These are phyloP conservation scores for Eumerus sabulonum DNA, from an alignment of 2,888 invertebrate genomes.

Conservation along the genomic window DNA sequence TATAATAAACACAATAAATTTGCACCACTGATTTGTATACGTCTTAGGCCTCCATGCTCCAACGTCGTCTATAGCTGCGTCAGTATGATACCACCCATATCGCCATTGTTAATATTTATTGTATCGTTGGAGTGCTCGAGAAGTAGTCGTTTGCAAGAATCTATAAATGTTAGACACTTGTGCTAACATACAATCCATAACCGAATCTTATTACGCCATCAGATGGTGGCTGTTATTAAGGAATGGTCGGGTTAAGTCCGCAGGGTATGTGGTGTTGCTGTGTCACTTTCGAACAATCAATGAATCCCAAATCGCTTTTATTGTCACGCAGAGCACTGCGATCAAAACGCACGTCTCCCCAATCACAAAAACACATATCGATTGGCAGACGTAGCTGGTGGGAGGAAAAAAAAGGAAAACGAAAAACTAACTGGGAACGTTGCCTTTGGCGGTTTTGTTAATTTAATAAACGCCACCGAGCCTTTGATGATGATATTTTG, in stretches of 20 bases:
- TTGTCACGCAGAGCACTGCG: conserved; percentile 7
- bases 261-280: conserved; percentile 26
- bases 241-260: conserved; percentile 17
- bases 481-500: conserved; percentile 65
- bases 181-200: conserved; percentile 10
- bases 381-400: no score
- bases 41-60: conserved; percentile 33
- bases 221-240: not conserved
- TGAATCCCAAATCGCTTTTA: conserved; percentile 4
- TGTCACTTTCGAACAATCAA: conserved; percentile 24
- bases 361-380: no score
- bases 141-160: conserved; percentile 46
- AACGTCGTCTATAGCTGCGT: conserved; percentile 31
- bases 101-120: no score
- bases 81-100: conserved; percentile 8
- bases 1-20: conserved; percentile 54
- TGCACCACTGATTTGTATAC: conserved; percentile 61
- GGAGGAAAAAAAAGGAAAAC: no score
- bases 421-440: conserved; percentile 18
- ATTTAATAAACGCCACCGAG: conserved; percentile 61
- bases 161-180: conserved; percentile 51
- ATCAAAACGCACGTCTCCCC: not conserved
- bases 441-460: conserved; percentile 56
- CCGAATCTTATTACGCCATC: conserved; percentile 3
- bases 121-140: conserved; percentile 14